A percentile compares a stretch with the other conserved stretches of the same genome.
Conservation (phyloP, 1,140 invertebrate genomes). For the Drosophila fuyamai region DNA sequence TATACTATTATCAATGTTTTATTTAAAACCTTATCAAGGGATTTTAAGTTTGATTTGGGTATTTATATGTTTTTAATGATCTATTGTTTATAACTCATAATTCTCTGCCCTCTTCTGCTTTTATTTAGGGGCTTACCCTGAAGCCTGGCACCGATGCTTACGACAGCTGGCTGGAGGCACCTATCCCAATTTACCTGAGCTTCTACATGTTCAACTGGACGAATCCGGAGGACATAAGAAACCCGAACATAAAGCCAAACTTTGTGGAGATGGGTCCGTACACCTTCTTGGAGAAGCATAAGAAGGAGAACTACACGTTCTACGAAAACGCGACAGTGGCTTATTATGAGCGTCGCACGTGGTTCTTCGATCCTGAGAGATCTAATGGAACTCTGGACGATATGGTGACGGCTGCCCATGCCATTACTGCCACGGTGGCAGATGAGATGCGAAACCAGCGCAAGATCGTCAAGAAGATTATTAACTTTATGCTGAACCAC, state of each 20-base stretch:
- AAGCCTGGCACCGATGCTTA: constrained; percentile 87
- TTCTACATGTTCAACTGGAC: constrained; percentile 94
- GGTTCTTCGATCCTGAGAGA: constrained; percentile 89
- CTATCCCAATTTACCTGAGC: constrained; percentile 91
- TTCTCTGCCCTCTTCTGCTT: no score
- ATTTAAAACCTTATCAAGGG: no score
- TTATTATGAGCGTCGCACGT: constrained; percentile 91
- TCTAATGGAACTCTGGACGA: constrained; percentile 91
- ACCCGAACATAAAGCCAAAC: constrained; percentile 86
- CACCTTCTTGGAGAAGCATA: constrained; percentile 87
- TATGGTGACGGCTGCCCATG: constrained; percentile 91
- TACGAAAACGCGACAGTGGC: constrained; percentile 92
- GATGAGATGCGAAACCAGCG: constrained; percentile 86
- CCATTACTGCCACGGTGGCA: constrained; percentile 89
- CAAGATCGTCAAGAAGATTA: constrained; percentile 84
- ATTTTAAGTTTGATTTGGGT: no score
- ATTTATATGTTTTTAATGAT: no score
- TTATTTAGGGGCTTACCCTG: constrained; percentile 87
- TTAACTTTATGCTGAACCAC: constrained; percentile 86
- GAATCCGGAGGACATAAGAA: constrained; percentile 88
- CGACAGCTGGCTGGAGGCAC: constrained; percentile 89
- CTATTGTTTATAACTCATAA: neutral
- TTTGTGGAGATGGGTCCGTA: constrained; percentile 89
- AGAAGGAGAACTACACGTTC: constrained; percentile 88
- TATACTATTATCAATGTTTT: no score